Evolutionary conservation across 53 echinoderm and acorn worm genomes (phyloP), one percentile per base, ranked within the genome.

Genomic region (Arbacia lixula): DNA sequence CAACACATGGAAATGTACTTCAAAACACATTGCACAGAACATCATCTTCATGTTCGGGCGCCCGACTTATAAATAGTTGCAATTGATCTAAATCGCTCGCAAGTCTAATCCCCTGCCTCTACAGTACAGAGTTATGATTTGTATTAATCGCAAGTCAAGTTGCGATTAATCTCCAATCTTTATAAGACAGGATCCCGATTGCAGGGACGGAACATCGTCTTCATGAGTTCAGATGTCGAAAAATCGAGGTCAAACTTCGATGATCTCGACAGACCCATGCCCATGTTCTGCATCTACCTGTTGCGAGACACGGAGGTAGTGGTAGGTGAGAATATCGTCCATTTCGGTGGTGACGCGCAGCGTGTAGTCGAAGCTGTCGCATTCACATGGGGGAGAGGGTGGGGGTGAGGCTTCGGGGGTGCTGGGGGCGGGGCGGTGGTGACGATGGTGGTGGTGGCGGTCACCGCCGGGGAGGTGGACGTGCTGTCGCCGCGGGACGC

Each of bases 281-380:
- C 90, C 90, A 36, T 66, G 41, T 68, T 76, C 53, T 6, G 66
- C 66, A 35, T 90, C 86, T 17, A 93, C 67, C 19, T 50, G 72
- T 40, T 93, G 93, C 3, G 85, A 58, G 12, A 93, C 87, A n/a
- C 82, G 85, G 17, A 95, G 82, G 57, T 95, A 95, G 60, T 95
- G 93, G 22, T 84, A 93, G 11, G 41, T 73, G 17, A 83, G 55
- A 5, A 85, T 83, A 38, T 91, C 91, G 20, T 95, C 93, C 87
- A 91, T 93, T 55, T 93, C 93, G 10, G 81, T 21, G 4, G 62
- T 50, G 16, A 95, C 73, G 46, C 75, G 89, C 4, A 95, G 60
- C 0, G 89, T 91, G 36, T 93, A 93, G 35, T 89, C 91, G 53
- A 85, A 95, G 53, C 78, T 93, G 28, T 95, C 96, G 60, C 86